Base-by-base conservation (phyloP, 2,797 vertebrate species). In the Mus minutoides region DNA sequence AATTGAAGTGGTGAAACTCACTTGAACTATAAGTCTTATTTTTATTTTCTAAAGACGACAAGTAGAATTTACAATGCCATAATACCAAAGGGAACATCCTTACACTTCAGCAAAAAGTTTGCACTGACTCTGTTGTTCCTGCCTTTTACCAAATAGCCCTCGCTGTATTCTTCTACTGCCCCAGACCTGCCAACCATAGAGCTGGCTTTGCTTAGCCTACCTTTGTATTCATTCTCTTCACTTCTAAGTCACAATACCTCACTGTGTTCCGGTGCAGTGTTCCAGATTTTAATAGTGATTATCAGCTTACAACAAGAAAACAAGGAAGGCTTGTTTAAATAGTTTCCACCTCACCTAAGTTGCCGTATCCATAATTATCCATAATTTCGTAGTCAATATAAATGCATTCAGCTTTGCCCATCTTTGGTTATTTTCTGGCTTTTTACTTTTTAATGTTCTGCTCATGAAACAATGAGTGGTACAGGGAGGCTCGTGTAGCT, bases 231-330 rank as follows among this genome's bases (percentile, higher is more conserved):
- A 0, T 91, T 75, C 22, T 80, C 78, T 37, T 84, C 43, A 26
- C 9, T 78, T 91, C 17, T 71, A 80, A 34, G 19, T 64, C 82
- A 77, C 37, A 56, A 21, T 67, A 37, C 34, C 43, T 92, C 58
- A 67, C 46, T 91, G 24, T 40, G 60, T 29, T 93, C 73, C n/a
- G 9, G 34, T 46, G 73, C 77, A 14, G 7, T 52, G 80, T 58
- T 96, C 80, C 46, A 73, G 85, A n/a, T 82, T 91, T 88, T 92
- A 93, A 90, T 82, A 37, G 73, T 40, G 56, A 94, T 93, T 95
- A 76, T 83, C 94, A 93, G 88, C 24, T 83, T 90, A 93, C 67
- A 90, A 82, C 13, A 83, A 95, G n/a, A n/a, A 95, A 56, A 94
- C 73, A 93, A 69, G 56, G 31, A 40, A 84, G 54, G 0, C 46